These are phyloP conservation scores for Perizoma flavofasciatum DNA, from an alignment of 2,888 invertebrate species.

Conservation along the genomic window DNA sequence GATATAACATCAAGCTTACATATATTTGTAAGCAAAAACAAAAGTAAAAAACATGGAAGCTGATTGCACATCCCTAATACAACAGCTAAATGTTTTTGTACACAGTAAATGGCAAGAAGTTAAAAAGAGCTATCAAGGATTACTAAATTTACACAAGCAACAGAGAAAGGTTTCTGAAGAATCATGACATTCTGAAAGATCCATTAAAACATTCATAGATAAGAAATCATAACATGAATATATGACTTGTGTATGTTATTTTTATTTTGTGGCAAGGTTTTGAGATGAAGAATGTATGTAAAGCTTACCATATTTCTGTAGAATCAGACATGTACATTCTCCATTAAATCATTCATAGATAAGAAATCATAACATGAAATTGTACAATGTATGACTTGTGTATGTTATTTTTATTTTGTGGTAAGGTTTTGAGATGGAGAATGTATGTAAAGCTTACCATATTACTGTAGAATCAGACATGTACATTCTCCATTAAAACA, in stretches of 20 bases:
- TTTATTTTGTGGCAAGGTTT: too few relatives aligned
- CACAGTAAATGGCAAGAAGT: conserved; percentile 2
- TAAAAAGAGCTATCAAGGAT: conserved; percentile 6
- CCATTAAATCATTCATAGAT: not conserved
- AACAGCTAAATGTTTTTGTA: conserved; percentile 4
- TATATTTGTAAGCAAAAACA: conserved; percentile 8
- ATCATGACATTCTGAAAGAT: conserved; percentile 4
- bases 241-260: not conserved
- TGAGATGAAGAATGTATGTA: not conserved
- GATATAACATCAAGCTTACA: conserved; percentile 15
- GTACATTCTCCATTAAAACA: not conserved
- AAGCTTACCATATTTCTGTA: conserved; percentile 10
- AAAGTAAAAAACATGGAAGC: conserved; percentile 15
- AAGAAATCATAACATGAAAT: not conserved
- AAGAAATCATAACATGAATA: not conserved
- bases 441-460: conserved; percentile 9
- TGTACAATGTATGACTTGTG: too few relatives aligned
- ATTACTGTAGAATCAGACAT: conserved; percentile 3
- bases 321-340: conserved; percentile 4
- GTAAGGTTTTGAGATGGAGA: too few relatives aligned
- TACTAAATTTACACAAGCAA: conserved; percentile 12
- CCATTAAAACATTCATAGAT: not conserved
- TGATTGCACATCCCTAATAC: not conserved
- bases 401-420: too few relatives aligned
- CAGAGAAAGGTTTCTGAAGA: conserved; percentile 1